Conservation (phyloP, 2,797 vertebrate species). For the Lithobates sylvaticus region DNA sequence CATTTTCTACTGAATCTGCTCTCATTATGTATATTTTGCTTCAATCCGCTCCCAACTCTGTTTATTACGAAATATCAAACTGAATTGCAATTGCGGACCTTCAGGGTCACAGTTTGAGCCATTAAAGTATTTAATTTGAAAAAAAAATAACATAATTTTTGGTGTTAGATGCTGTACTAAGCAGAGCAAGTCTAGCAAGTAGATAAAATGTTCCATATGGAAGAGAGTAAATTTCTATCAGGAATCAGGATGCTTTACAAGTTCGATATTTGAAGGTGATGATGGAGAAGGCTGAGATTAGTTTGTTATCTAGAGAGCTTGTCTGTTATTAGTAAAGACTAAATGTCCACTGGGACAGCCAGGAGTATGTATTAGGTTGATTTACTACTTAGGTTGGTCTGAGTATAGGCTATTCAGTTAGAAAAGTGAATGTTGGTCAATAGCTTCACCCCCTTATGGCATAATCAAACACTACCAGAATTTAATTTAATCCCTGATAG, state of each 20-base stretch:
- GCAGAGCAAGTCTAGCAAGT: slow-evolving; percentile 13
- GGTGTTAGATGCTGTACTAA: slow-evolving; percentile 7
- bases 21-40: slow-evolving; percentile 53
- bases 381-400: neutral
- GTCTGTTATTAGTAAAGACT: neutral
- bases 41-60: slow-evolving; percentile 26
- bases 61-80: slow-evolving; percentile 36
- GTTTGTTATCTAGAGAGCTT: slow-evolving; percentile 8
- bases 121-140: slow-evolving; percentile 19
- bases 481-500: too few relatives aligned
- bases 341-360: slow-evolving; percentile 1
- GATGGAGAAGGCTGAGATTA: slow-evolving; percentile 21
- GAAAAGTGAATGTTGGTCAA: neutral
- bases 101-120: slow-evolving; percentile 17
- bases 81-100: neutral
- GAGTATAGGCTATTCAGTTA: neutral
- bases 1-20: slow-evolving; percentile 17
- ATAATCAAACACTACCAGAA: too few relatives aligned
- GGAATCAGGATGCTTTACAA: neutral
- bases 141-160: slow-evolving; percentile 10
- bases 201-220: slow-evolving; percentile 18
- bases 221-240: neutral
- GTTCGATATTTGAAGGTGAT: slow-evolving; percentile 9
- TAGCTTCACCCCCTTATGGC: too few relatives aligned
- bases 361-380: neutral